phyloP scores from a whole-genome alignment of 2,888 invertebrate genomes.

The Napeogenes sylphis region DNA sequence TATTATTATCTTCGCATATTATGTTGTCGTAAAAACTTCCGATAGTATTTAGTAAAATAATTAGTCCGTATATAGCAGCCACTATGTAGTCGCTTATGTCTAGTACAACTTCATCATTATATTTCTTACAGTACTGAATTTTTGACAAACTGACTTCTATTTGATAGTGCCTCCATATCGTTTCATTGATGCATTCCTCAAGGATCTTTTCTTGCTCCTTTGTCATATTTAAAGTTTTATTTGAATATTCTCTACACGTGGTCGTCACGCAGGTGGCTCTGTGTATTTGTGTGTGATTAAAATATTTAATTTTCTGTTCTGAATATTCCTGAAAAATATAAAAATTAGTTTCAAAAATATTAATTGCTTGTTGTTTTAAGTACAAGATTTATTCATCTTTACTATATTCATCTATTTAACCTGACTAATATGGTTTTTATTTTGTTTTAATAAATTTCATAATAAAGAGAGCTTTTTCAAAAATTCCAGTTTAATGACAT shows the following conservation, averaged over 20 bases:
- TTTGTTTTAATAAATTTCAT: too few species aligned
- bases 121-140: slow-evolving; percentile 52
- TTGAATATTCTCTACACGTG: slow-evolving; percentile 42
- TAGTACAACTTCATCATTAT: slow-evolving; percentile 38
- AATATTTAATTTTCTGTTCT: slow-evolving; percentile 55
- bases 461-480: too few species aligned
- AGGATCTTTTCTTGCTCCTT: slow-evolving; percentile 45
- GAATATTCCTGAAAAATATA: slow-evolving; percentile 56
- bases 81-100: slow-evolving; percentile 52
- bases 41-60: slow-evolving; percentile 50
- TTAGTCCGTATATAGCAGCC: slow-evolving; percentile 47
- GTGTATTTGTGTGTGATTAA: slow-evolving; percentile 63
- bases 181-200: slow-evolving; percentile 58
- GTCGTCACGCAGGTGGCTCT: slow-evolving; percentile 58
- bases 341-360: slow-evolving; percentile 5
- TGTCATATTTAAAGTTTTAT: slow-evolving; percentile 33
- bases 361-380: background rate
- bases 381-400: too few species aligned
- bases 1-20: slow-evolving; percentile 36
- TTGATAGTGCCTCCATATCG: slow-evolving; percentile 49
- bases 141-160: slow-evolving; percentile 48
- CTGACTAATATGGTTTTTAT: too few species aligned
- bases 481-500: too few species aligned
- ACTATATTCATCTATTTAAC: too few species aligned
- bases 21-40: slow-evolving; percentile 53